Evolutionary conservation across 1,140 invertebrate species (phyloP).

Genomic region (Probaryconus sp.): DNA sequence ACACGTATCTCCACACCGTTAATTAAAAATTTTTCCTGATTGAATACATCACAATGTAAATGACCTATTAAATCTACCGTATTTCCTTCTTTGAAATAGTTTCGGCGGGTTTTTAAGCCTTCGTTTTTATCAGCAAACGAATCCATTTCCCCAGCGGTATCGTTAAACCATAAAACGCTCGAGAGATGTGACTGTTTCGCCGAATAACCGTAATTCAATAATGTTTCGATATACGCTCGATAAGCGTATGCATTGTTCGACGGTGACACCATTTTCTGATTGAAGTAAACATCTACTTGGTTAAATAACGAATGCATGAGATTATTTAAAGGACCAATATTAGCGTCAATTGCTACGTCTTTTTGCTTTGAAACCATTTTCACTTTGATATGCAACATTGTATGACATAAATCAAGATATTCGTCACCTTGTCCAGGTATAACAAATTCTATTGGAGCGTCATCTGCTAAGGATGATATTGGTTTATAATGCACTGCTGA

Average conservation of each 20-base stretch:
- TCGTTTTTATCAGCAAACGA: background rate
- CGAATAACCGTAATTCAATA: slow-evolving; percentile 68
- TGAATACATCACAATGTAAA: too few relatives aligned
- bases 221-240: slow-evolving; percentile 74
- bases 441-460: slow-evolving; percentile 72
- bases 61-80: too few relatives aligned
- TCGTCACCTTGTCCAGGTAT: slow-evolving; percentile 67
- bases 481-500: slow-evolving; percentile 71
- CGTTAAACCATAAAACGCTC: slow-evolving; percentile 55
- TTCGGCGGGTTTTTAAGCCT: background rate
- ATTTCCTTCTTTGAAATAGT: too few relatives aligned
- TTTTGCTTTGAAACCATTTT: slow-evolving; percentile 42
- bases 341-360: background rate
- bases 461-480: slow-evolving; percentile 66
- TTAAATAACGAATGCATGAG: slow-evolving; percentile 73
- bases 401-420: slow-evolving; percentile 71
- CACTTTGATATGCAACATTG: slow-evolving; percentile 54
- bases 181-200: slow-evolving; percentile 72
- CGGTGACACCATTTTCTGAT: slow-evolving; percentile 74
- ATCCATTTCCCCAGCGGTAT: slow-evolving; percentile 45
- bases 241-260: slow-evolving; percentile 75
- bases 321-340: slow-evolving; percentile 10
- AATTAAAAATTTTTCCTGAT: slow-evolving; percentile 23
- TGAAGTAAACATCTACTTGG: slow-evolving; percentile 73
- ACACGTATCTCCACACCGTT: too few relatives aligned